Evolutionary conservation across 2,888 invertebrate genomes (phyloP).

Genomic region (Adelphocoris suturalis): DNA sequence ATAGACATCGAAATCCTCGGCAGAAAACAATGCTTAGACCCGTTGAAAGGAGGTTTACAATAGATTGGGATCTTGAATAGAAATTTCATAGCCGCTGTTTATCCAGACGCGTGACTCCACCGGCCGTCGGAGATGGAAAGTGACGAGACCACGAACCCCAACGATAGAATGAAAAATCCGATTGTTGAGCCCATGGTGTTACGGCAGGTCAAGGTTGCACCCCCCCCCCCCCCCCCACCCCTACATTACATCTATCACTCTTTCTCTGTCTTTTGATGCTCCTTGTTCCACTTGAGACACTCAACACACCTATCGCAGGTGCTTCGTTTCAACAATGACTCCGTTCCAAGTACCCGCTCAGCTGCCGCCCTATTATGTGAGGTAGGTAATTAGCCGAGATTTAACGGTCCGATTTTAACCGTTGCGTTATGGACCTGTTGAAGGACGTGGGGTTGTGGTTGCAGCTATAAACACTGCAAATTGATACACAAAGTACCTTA

Average conservation of each 20-base stretch:
- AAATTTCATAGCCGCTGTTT: background rate
- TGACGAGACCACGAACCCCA: background rate
- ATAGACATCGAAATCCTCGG: too few species aligned
- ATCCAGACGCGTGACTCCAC: background rate
- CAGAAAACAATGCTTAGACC: too few species aligned
- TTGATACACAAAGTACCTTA: too few species aligned
- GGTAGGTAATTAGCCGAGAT: background rate
- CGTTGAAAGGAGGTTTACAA: too few species aligned
- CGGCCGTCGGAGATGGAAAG: background rate
- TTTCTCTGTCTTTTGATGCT: background rate
- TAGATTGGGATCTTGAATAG: background rate
- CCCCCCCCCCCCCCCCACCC: background rate
- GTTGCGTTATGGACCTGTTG: too few species aligned
- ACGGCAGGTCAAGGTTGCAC: background rate
- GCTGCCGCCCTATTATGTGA: background rate
- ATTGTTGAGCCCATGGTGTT: constrained; percentile 7
- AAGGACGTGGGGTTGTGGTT: too few species aligned
- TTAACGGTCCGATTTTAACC: too few species aligned
- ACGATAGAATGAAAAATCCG: background rate
- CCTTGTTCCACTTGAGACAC: constrained; percentile 14
- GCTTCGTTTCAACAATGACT: constrained; percentile 7
- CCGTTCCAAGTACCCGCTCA: too few species aligned
- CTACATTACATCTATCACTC: too few species aligned
- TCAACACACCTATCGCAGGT: background rate
- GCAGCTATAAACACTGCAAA: too few species aligned